Conservation (phyloP, 2,888 invertebrate genomes). For the Phania funesta region DNA sequence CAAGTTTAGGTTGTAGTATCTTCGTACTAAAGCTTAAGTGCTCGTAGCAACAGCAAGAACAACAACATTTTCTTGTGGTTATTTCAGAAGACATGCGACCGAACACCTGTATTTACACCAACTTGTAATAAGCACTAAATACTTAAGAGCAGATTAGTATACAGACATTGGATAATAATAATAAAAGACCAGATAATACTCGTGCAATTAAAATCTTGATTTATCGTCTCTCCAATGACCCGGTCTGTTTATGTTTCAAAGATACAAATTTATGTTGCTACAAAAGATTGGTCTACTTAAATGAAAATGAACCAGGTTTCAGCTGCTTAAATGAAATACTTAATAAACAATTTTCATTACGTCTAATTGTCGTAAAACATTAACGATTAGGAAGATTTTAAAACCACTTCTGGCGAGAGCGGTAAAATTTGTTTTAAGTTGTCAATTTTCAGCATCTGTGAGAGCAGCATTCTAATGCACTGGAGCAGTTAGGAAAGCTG, state of each 20-base stretch:
- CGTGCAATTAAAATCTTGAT: background rate
- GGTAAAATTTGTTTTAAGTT: too few relatives aligned
- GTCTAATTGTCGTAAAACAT: too few relatives aligned
- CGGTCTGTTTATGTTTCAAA: background rate
- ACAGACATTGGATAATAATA: background rate
- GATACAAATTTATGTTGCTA: background rate
- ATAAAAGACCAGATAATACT: background rate
- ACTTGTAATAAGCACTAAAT: background rate
- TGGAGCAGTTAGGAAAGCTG: too few relatives aligned
- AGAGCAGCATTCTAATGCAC: too few relatives aligned
- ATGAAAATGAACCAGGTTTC: too few relatives aligned
- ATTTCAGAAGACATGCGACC: slow-evolving; percentile 16
- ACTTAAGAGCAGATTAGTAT: background rate
- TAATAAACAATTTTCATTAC: too few relatives aligned
- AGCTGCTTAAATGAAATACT: too few relatives aligned
- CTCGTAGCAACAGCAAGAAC: background rate
- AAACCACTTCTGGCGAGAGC: too few relatives aligned
- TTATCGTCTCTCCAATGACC: background rate
- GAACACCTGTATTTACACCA: slow-evolving; percentile 21
- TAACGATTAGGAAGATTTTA: too few relatives aligned
- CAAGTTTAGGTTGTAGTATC: slow-evolving; percentile 1
- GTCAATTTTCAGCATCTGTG: too few relatives aligned
- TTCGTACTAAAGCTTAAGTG: background rate
- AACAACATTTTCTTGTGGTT: background rate
- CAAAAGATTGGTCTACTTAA: background rate